Conservation (phyloP, 1,140 invertebrate genomes). For the Hyposmocoma kahamanoa region DNA sequence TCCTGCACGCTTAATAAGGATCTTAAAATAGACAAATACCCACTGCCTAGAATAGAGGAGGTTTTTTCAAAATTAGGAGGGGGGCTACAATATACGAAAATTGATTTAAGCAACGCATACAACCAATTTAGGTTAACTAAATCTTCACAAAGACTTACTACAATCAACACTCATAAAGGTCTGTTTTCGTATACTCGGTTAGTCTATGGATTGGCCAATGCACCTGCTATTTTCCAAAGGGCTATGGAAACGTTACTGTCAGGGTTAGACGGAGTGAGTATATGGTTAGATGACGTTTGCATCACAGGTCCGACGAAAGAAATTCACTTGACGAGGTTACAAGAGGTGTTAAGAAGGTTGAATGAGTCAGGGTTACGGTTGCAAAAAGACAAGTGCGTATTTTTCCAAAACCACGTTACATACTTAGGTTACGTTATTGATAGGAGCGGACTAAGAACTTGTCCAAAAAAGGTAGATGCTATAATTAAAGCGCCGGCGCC, state of each 20-base stretch:
- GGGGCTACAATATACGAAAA: background rate
- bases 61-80: background rate
- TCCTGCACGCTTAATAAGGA: background rate
- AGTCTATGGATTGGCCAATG: background rate
- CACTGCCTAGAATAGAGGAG: background rate
- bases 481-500: slow-evolving; percentile 38
- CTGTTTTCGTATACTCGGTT: background rate
- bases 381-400: background rate
- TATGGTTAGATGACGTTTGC: background rate
- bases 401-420: slow-evolving; percentile 13
- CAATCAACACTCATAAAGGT: background rate
- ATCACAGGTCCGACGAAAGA: background rate
- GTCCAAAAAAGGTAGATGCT: slow-evolving; percentile 13
- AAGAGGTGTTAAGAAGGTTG: background rate
- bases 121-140: background rate
- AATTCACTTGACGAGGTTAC: background rate
- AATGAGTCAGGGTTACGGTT: background rate
- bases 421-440: background rate
- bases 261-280: background rate
- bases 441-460: background rate
- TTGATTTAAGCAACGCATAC: background rate
- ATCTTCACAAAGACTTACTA: background rate
- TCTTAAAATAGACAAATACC: background rate
- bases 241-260: background rate
- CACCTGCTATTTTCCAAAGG: background rate